phyloP scores from a whole-genome alignment of 2,797 vertebrate species.

The Alectoris magna region DNA sequence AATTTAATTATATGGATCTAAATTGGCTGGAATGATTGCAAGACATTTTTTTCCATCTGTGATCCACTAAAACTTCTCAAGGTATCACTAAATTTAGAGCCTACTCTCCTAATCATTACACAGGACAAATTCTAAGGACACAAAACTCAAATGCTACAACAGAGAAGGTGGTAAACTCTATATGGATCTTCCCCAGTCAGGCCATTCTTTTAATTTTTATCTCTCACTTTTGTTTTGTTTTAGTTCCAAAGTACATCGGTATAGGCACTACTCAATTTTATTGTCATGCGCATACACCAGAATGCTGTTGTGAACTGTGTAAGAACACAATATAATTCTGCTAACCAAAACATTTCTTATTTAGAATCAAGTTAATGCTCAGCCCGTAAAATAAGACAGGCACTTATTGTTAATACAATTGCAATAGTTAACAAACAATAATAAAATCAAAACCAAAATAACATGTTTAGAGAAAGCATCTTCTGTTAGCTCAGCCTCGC shows the following conservation, averaged over 20 bases:
- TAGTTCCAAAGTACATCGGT: not conserved
- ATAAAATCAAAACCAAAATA: not conserved
- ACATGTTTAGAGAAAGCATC: not conserved
- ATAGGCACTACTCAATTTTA: not conserved
- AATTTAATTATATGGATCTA: not conserved
- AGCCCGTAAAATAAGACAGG: not conserved
- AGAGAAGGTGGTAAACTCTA: not conserved
- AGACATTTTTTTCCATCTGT: not conserved
- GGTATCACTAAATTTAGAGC: not conserved
- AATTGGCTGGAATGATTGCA: not conserved
- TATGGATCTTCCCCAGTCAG: not conserved
- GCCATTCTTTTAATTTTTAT: not conserved
- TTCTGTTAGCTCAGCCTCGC: not conserved
- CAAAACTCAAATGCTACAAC: not conserved
- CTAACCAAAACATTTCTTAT: conserved; percentile 2
- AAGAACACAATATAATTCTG: not conserved
- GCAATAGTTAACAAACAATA: not conserved
- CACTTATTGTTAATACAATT: not conserved
- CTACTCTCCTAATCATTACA: not conserved
- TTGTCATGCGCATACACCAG: not conserved
- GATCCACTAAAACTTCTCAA: not conserved
- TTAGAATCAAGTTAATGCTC: not conserved
- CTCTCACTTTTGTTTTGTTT: not conserved
- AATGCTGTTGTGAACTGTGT: not conserved
- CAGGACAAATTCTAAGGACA: not conserved